Base-by-base conservation (phyloP, 2,888 invertebrate species). In the Lasioglossum lativentre region DNA sequence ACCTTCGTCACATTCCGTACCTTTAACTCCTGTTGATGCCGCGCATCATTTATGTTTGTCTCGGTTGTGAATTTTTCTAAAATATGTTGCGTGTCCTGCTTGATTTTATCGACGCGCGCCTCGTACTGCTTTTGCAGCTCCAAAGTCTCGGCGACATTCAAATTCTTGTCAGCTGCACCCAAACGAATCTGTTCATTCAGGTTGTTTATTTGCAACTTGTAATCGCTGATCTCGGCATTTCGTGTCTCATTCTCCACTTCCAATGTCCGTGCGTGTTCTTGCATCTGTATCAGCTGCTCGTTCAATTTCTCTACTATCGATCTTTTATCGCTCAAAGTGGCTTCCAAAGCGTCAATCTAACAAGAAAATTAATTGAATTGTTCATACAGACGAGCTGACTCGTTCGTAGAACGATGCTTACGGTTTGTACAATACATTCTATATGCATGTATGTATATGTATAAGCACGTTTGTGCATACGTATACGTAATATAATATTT, bases 211-310 rank as follows among this genome's bases (percentile, higher is more conserved):
- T 93, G 93, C 30, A 87, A 78, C 74, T 95, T 94, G 72, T 93
- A 94, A 83, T 92, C 91, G 12, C 85, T 88, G 19, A 95, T 90
- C 86, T 94, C 97, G 0, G 94, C 90, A 0, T 95, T 95, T 86
- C 96, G 96, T 0, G 96, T 95, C 75, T 96, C 96, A 89, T 96
- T 97, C 77, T 97, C 97, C 81, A 95, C 96, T 86, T 96, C 96
- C 93, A 97, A 93, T 86, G 96, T 96, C 23, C 95, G 90, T 42
- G 91, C 87, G 47, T 90, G 87, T 56, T 93, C 91, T 34, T 88
- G 90, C 75, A 91, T 90, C 75, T 91, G 90, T 19, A 88, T 78
- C 23, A 94, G 79, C 74, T 93, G 90, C 5, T 82, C 72, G 70
- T 90, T 92, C 27, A 94, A 83, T 59, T 92, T 87, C 77, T 82